Percentiles rank a stretch among this genome's conserved stretches.
phyloP scores from a whole-genome alignment of 2,888 invertebrate genomes.

The Diarsia brunnea region DNA sequence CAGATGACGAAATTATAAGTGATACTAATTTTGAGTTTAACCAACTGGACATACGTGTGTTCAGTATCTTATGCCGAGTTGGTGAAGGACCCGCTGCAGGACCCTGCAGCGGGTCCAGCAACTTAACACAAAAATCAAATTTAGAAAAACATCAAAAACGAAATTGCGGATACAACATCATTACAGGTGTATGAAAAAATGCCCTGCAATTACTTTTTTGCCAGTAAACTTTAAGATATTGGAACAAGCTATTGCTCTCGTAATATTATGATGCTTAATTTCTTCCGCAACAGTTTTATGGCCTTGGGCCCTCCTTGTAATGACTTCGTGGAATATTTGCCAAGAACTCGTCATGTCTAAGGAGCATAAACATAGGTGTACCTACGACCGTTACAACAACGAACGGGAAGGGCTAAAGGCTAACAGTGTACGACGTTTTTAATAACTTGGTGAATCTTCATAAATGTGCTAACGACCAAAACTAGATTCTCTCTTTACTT shows the following conservation, averaged over 20 bases:
- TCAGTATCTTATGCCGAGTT: too few relatives aligned
- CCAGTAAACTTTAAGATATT: slow-evolving; percentile 16
- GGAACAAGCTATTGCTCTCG: slow-evolving; percentile 37
- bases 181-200: slow-evolving; percentile 9
- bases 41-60: too few relatives aligned
- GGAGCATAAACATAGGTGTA: neutral
- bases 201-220: slow-evolving; percentile 34
- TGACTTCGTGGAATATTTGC: slow-evolving; percentile 58
- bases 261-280: slow-evolving; percentile 43
- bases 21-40: too few relatives aligned
- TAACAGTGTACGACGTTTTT: neutral
- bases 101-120: too few relatives aligned
- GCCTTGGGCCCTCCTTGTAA: slow-evolving; percentile 49
- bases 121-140: neutral
- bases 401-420: neutral
- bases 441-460: neutral
- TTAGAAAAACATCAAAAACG: neutral
- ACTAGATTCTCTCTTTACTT: too few relatives aligned
- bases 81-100: too few relatives aligned
- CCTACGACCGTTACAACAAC: neutral
- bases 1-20: too few relatives aligned
- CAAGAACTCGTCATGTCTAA: slow-evolving; percentile 14
- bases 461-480: neutral
- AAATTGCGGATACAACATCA: too few relatives aligned
- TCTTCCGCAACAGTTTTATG: slow-evolving; percentile 55